These are phyloP conservation scores for Triplophysa siluroides DNA, from an alignment of 2,113 vertebrate species.

Conservation along the genomic window DNA sequence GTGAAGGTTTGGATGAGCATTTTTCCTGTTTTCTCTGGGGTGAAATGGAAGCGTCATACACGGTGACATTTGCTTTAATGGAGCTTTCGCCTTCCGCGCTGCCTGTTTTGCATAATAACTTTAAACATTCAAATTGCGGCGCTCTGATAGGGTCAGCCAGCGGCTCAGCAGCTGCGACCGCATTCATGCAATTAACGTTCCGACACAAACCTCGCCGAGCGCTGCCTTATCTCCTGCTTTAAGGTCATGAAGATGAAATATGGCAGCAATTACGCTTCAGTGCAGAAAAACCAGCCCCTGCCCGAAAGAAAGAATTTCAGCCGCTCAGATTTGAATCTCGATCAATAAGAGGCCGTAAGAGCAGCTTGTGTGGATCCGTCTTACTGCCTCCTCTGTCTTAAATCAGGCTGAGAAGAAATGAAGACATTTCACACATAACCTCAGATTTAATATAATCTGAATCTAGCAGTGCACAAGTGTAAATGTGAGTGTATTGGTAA, in stretches of 20 bases:
- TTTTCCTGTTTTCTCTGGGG: constrained; percentile 2
- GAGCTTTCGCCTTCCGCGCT: constrained; percentile 13
- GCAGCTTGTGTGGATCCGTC: constrained; percentile 7
- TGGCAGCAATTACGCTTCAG: constrained; percentile 12
- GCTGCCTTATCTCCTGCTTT: constrained; percentile 30
- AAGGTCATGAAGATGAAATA: constrained; percentile 43
- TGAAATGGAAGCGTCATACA: constrained; percentile 22
- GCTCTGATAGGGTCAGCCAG: constrained; percentile 15
- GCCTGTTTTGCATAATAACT: constrained; percentile 44
- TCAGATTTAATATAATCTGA: too few relatives aligned
- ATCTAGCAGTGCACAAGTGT: too few relatives aligned
- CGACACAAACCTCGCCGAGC: constrained; percentile 13
- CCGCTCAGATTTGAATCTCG: constrained; percentile 4
- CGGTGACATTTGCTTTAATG: constrained; percentile 24
- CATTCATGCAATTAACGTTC: constrained; percentile 32
- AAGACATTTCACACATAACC: too few relatives aligned
- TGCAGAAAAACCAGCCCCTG: background rate
- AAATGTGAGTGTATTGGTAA: background rate
- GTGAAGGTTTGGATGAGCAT: background rate
- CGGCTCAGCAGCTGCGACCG: constrained; percentile 10
- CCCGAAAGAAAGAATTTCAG: background rate
- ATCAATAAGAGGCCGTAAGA: constrained; percentile 41
- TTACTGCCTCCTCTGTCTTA: too few relatives aligned
- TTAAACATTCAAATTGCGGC: constrained; percentile 34
- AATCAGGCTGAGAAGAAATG: too few relatives aligned